These are phyloP conservation scores for Ctenoplectra terminalis DNA, from an alignment of 1,140 invertebrate species.

Conservation along the genomic window DNA sequence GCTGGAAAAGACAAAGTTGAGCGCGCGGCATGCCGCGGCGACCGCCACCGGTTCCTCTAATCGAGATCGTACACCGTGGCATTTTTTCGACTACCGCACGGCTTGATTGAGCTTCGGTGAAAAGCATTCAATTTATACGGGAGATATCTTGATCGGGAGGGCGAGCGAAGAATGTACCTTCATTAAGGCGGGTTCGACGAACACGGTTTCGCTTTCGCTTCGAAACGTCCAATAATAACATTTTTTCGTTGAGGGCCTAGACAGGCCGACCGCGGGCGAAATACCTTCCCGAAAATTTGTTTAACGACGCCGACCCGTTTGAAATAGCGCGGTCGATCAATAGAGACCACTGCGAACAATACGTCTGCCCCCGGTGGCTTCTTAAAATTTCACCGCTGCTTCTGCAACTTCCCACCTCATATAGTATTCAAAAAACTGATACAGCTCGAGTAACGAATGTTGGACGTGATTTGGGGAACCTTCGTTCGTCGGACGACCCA, in stretches of 20 bases:
- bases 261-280: background rate
- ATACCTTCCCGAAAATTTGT: constrained; percentile 57
- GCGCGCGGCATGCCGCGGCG: constrained; percentile 32
- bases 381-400: constrained; percentile 8
- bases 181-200: constrained; percentile 67
- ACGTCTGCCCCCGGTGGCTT: background rate
- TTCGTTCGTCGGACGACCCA: background rate
- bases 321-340: constrained; percentile 30
- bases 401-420: background rate
- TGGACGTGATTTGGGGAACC: background rate
- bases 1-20: constrained; percentile 46
- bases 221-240: constrained; percentile 66
- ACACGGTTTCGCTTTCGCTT: constrained; percentile 70
- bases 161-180: constrained; percentile 70
- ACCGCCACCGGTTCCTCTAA: constrained; percentile 51
- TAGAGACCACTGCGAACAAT: background rate
- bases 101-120: constrained; percentile 70
- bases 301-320: constrained; percentile 47
- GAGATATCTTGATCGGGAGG: constrained; percentile 69
- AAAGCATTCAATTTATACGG: constrained; percentile 71
- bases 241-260: constrained; percentile 64
- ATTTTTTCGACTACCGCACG: constrained; percentile 69
- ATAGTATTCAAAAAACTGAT: background rate
- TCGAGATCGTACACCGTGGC: constrained; percentile 57
- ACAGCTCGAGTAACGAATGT: background rate